Conservation (phyloP, 1,140 invertebrate species). For the Drosophila bocqueti region DNA sequence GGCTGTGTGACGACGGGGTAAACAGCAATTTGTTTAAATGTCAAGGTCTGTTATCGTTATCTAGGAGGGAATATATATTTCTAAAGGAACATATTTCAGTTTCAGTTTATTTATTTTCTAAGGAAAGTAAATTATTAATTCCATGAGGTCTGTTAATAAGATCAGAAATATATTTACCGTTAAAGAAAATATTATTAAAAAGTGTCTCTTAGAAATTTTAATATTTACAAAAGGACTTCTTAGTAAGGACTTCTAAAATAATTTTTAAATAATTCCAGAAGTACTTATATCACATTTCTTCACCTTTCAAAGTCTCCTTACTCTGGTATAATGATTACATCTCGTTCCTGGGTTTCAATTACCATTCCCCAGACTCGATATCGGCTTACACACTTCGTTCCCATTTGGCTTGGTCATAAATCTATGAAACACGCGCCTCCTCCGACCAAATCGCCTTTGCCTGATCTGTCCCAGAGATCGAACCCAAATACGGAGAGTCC, state of each 20-base stretch:
- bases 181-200: background rate
- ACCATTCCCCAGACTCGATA: slow-evolving; percentile 15
- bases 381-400: slow-evolving; percentile 34
- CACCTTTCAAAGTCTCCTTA: background rate
- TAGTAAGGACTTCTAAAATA: background rate
- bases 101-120: background rate
- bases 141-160: background rate
- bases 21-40: slow-evolving; percentile 56
- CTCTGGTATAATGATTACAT: slow-evolving; percentile 25
- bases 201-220: accelerated
- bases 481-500: slow-evolving; percentile 27
- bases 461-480: slow-evolving; percentile 22
- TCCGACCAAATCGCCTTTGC: slow-evolving; percentile 25
- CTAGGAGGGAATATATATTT: background rate
- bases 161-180: no score
- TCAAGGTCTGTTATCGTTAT: slow-evolving; percentile 31
- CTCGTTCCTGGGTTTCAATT: slow-evolving; percentile 24
- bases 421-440: slow-evolving; percentile 42
- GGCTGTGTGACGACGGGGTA: slow-evolving; percentile 1
- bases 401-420: slow-evolving; percentile 54
- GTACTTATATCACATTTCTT: background rate
- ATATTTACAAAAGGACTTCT: background rate
- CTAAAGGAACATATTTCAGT: background rate
- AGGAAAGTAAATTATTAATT: background rate
- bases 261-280: no score